A percentile compares a stretch with the other conserved stretches of the same genome.
Evolutionary conservation across 1,140 invertebrate genomes (phyloP).

Genomic region (Drosophila navojoa): DNA sequence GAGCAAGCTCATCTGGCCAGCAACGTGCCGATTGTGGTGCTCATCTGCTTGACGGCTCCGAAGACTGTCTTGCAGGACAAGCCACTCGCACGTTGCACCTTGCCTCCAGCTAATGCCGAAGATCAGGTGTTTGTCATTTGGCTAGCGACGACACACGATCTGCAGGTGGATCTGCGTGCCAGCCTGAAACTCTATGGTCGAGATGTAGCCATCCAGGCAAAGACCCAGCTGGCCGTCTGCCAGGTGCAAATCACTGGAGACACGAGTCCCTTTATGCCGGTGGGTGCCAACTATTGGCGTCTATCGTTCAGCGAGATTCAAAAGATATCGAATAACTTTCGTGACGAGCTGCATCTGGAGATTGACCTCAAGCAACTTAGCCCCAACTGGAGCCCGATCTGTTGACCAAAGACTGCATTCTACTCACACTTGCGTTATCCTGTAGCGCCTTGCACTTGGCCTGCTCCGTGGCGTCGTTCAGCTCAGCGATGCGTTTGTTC

Average conservation of each 20-base stretch:
- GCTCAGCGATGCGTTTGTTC: conserved; percentile 87
- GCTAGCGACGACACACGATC: conserved; percentile 52
- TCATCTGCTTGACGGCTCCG: conserved; percentile 48
- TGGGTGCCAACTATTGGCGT: conserved; percentile 51
- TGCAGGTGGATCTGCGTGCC: conserved; percentile 36
- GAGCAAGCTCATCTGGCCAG: conserved; percentile 24
- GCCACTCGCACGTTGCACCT: no score
- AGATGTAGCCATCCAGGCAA: conserved; percentile 28
- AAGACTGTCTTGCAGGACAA: not conserved
- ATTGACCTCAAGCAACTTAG: conserved; percentile 26
- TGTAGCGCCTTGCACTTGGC: conserved; percentile 87
- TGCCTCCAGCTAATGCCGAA: not conserved
- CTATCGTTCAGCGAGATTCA: conserved; percentile 34
- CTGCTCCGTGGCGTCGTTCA: conserved; percentile 88
- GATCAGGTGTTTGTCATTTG: conserved; percentile 56
- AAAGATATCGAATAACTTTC: conserved; percentile 52
- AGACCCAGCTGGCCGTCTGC: conserved; percentile 30
- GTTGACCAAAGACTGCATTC: not conserved
- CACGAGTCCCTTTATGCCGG: conserved; percentile 23
- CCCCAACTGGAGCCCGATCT: not conserved
- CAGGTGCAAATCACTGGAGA: conserved; percentile 16
- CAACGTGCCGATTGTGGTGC: conserved; percentile 54
- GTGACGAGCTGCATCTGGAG: conserved; percentile 61
- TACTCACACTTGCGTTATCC: conserved; percentile 84
- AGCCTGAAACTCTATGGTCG: conserved; percentile 45